Percentiles rank a stretch among this genome's conserved stretches.
Conservation (phyloP, 35 echinoderm and acorn worm genomes). For the Anneissia japonica region DNA sequence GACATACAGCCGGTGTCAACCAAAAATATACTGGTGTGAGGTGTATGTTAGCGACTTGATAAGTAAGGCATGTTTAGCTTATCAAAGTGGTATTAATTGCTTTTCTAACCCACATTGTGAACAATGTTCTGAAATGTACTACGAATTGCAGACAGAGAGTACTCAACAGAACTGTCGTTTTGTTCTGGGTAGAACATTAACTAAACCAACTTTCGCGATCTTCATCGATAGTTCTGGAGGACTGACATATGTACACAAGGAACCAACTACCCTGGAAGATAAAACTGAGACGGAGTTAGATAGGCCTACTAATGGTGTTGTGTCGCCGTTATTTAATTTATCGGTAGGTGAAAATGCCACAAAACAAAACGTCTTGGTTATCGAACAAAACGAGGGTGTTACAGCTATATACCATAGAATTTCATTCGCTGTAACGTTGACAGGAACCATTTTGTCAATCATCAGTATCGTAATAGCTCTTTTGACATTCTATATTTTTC, state of each 20-base stretch:
- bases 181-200: neutral
- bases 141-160: neutral
- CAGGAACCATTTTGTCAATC: neutral
- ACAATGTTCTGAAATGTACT: neutral
- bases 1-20: neutral
- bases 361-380: neutral
- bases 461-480: neutral
- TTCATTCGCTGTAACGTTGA: neutral
- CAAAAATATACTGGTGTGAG: neutral
- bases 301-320: neutral
- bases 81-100: neutral
- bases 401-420: neutral
- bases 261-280: too few species aligned
- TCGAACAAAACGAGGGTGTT: neutral
- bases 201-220: neutral
- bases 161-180: neutral
- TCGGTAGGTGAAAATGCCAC: neutral
- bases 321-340: neutral
- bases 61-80: neutral
- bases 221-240: neutral
- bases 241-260: neutral
- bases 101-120: neutral
- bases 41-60: neutral
- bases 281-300: too few species aligned
- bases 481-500: neutral